These are phyloP conservation scores for Eulemur albifrons DNA, from an alignment of 2,797 vertebrate genomes.

Conservation along the genomic window DNA sequence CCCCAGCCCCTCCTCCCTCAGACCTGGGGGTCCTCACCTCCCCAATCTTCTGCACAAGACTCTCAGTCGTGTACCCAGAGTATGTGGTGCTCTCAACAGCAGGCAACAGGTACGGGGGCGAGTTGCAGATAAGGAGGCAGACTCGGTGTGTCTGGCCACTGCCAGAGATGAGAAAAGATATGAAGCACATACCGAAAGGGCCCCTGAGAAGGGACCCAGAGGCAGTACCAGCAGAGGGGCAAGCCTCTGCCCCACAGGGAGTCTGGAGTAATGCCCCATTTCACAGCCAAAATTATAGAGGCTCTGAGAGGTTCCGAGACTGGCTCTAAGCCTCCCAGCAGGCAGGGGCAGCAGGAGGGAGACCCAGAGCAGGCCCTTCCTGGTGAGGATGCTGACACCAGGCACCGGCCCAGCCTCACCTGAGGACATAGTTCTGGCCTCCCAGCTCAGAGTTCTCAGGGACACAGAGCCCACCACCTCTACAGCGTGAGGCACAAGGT, in stretches of 20 bases:
- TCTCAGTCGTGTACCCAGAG: constrained; percentile 93
- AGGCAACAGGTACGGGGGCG: constrained; percentile 93
- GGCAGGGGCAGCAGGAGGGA: not conserved
- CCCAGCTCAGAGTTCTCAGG: not conserved
- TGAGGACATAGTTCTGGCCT: too few relatives aligned
- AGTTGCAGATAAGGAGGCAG: constrained; percentile 94
- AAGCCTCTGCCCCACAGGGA: fast-evolving
- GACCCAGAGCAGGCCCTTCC: not conserved
- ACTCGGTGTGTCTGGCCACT: constrained; percentile 95
- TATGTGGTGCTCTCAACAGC: constrained; percentile 95
- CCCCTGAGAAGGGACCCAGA: not conserved
- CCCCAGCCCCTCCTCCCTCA: too few relatives aligned
- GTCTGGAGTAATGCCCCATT: not conserved
- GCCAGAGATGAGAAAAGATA: not conserved
- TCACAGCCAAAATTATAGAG: not conserved
- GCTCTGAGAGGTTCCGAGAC: not conserved
- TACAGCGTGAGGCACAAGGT: not conserved
- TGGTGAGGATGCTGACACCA: too few relatives aligned
- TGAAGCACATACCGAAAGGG: not conserved
- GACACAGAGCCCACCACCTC: not conserved
- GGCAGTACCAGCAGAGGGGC: too few relatives aligned
- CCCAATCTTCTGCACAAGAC: constrained; percentile 93
- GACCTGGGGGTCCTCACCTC: constrained; percentile 86
- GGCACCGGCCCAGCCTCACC: not conserved
- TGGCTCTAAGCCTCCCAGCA: too few relatives aligned